These are phyloP conservation scores for Scolopax bukidnonensis DNA, from an alignment of 2,797 vertebrate genomes.

Conservation along the genomic window DNA sequence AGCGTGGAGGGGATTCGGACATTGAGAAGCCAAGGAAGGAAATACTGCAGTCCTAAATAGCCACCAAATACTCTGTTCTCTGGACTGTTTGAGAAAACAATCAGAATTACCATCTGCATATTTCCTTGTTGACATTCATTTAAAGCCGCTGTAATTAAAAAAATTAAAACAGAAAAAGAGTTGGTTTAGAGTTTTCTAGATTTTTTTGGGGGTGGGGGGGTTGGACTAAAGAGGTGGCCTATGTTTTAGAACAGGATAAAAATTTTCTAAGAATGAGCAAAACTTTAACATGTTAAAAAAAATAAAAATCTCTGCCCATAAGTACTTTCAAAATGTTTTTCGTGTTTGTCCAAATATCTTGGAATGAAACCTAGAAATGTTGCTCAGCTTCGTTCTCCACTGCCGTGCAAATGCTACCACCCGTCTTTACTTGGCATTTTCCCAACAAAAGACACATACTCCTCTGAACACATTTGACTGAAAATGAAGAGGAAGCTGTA, in stretches of 20 bases:
- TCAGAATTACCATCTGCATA: not conserved
- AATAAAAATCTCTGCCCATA: not conserved
- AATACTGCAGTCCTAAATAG: not conserved
- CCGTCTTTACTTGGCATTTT: conserved; percentile 55
- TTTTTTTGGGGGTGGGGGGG: not conserved
- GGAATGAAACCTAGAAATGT: conserved; percentile 57
- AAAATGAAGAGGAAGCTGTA: conserved; percentile 60
- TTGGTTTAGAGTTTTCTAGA: not conserved
- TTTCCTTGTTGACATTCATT: not conserved
- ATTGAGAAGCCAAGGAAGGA: not conserved
- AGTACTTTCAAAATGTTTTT: conserved; percentile 59
- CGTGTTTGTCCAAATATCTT: conserved; percentile 65
- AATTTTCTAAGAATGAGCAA: not conserved
- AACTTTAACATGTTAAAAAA: not conserved
- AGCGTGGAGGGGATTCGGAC: not conserved
- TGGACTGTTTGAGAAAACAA: not conserved
- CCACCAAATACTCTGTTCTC: not conserved
- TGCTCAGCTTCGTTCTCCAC: conserved; percentile 58
- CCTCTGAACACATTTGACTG: conserved; percentile 61
- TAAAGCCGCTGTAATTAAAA: not conserved
- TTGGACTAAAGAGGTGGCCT: not conserved
- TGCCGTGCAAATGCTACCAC: conserved; percentile 55
- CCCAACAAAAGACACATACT: conserved; percentile 60
- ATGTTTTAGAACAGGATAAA: not conserved
- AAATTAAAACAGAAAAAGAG: not conserved